Evolutionary conservation across 2,797 vertebrate species (phyloP).

Genomic region (Glossophaga mutica): DNA sequence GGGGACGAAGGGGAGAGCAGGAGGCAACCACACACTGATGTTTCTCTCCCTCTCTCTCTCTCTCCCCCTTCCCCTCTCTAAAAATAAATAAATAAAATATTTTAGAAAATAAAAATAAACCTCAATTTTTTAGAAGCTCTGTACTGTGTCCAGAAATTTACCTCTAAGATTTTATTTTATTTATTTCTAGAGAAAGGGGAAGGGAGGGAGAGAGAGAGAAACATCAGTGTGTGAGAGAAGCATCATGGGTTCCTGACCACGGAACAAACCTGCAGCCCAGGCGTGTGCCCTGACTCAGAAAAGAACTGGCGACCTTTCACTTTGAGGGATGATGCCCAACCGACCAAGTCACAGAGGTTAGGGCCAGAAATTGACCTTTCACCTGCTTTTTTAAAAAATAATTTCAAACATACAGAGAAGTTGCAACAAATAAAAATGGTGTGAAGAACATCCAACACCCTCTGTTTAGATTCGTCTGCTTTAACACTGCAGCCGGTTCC

Average conservation of each 20-base stretch:
- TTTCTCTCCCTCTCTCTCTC: too few species aligned
- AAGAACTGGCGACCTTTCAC: too few species aligned
- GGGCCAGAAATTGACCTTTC: constrained; percentile 19
- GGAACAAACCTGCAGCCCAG: not conserved
- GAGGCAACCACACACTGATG: too few species aligned
- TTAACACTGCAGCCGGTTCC: not conserved
- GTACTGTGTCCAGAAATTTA: constrained; percentile 74
- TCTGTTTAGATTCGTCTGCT: not conserved
- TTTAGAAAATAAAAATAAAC: constrained; percentile 24
- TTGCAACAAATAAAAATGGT: not conserved
- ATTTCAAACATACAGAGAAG: not conserved
- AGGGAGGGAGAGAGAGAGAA: not conserved
- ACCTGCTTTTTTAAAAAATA: constrained; percentile 58
- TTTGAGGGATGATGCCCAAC: too few species aligned
- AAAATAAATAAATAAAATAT: too few species aligned
- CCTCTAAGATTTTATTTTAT: constrained; percentile 30
- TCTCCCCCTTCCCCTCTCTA: too few species aligned
- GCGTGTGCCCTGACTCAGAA: not conserved
- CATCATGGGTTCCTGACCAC: not conserved
- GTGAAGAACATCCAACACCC: not conserved
- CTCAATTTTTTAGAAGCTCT: constrained; percentile 74
- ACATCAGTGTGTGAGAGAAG: not conserved
- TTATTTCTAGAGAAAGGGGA: not conserved
- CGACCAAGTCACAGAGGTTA: too few species aligned
- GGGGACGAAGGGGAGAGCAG: too few species aligned